Evolutionary conservation across 1,140 invertebrate species (phyloP).

Genomic region (Andricus grossulariae): DNA sequence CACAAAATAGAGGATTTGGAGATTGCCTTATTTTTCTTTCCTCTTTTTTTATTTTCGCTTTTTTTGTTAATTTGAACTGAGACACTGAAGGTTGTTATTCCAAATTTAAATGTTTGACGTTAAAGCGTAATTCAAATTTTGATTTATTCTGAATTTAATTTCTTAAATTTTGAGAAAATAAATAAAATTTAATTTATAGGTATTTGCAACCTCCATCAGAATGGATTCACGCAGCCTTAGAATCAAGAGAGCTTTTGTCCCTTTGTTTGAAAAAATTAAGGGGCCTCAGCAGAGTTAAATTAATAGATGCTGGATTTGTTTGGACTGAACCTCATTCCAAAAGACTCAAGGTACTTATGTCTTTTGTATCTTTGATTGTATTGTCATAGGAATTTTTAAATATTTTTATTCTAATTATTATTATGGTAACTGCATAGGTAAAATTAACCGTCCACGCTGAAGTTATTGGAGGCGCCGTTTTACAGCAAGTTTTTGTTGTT

Average conservation of each 20-base stretch:
- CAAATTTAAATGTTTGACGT: too few species aligned
- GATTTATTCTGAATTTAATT: too few species aligned
- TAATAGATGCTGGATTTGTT: constrained; percentile 97
- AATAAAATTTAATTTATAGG: constrained; percentile 71
- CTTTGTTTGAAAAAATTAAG: constrained; percentile 97
- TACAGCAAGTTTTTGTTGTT: constrained; percentile 95
- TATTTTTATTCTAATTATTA: constrained; percentile 20
- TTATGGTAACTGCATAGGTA: constrained; percentile 77
- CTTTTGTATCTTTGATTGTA: constrained; percentile 31
- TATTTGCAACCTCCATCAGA: constrained; percentile 95
- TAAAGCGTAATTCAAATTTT: too few species aligned
- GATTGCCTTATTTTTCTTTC: too few species aligned
- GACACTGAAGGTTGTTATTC: too few species aligned
- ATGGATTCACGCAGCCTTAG: constrained; percentile 92
- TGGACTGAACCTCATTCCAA: constrained; percentile 99
- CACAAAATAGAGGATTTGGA: too few species aligned
- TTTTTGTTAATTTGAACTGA: too few species aligned
- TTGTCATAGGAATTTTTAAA: constrained; percentile 30
- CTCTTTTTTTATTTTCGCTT: too few species aligned
- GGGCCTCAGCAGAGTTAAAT: constrained; percentile 90
- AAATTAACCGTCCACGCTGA: constrained; percentile 98
- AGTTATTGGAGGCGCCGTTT: constrained; percentile 87
- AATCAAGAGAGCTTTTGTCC: constrained; percentile 94
- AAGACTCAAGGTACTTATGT: constrained; percentile 87
- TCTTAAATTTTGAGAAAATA: too few species aligned